Percentiles rank a stretch among this genome's conserved stretches.
Evolutionary conservation across 2,797 vertebrate species (phyloP).

Genomic region (Labeo calbasu): DNA sequence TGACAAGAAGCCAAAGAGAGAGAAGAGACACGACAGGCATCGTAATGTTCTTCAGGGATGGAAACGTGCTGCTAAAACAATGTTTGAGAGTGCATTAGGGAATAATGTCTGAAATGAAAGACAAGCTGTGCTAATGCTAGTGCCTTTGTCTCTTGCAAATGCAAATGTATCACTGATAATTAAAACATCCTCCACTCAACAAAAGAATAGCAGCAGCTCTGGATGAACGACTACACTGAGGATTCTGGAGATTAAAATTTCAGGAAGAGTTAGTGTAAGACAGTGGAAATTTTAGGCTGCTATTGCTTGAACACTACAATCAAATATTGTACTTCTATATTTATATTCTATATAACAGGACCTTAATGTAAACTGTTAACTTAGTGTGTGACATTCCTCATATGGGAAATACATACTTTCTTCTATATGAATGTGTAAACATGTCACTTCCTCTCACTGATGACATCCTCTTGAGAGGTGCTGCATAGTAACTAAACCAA

Average conservation of each 20-base stretch:
- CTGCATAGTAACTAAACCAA: not conserved
- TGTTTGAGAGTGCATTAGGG: constrained; percentile 47
- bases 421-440: not conserved
- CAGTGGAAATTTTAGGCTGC: constrained; percentile 10
- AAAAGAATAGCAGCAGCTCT: constrained; percentile 20
- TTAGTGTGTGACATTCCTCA: not conserved
- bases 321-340: not conserved
- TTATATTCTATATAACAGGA: not conserved
- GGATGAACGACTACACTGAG: constrained; percentile 15
- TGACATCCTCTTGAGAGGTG: not conserved
- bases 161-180: constrained; percentile 49
- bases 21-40: constrained; percentile 16
- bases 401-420: not conserved
- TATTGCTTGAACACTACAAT: not conserved
- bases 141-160: constrained; percentile 48
- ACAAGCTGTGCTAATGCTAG: constrained; percentile 43
- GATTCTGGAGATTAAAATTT: constrained; percentile 28
- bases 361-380: not conserved
- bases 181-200: constrained; percentile 40
- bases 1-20: constrained; percentile 34
- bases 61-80: constrained; percentile 34
- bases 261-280: constrained; percentile 13
- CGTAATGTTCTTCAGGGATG: constrained; percentile 45
- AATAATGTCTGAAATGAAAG: constrained; percentile 51
- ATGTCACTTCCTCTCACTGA: constrained; percentile 4